Evolutionary conservation across 2,113 vertebrate genomes (phyloP).

Genomic region (Brachypteracias leptosomus): DNA sequence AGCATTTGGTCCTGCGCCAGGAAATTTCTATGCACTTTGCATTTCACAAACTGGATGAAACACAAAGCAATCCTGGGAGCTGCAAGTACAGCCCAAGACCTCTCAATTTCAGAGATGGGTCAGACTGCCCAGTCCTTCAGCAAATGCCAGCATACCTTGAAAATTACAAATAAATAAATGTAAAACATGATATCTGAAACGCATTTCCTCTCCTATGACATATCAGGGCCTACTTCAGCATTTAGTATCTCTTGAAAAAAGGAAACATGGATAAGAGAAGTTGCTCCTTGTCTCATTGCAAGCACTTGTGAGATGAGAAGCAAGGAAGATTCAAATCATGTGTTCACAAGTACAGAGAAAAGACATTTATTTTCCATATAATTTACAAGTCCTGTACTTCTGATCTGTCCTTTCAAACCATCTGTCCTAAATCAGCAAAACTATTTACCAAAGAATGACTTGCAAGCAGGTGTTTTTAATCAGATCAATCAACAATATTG

Average conservation of each 20-base stretch:
- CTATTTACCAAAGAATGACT: background rate
- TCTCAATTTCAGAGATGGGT: background rate
- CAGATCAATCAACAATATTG: background rate
- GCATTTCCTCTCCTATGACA: background rate
- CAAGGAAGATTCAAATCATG: background rate
- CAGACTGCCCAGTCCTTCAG: background rate
- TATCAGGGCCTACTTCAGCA: background rate
- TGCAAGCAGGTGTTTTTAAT: background rate
- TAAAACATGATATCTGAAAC: background rate
- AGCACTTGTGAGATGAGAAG: background rate
- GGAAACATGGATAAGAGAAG: background rate
- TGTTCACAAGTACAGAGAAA: background rate
- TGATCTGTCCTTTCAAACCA: background rate
- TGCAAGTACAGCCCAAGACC: background rate
- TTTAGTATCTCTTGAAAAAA: background rate
- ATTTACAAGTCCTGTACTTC: background rate
- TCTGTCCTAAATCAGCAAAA: background rate
- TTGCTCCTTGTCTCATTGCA: background rate
- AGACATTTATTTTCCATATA: background rate
- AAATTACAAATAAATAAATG: background rate
- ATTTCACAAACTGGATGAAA: background rate
- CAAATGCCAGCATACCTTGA: background rate
- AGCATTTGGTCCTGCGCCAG: background rate
- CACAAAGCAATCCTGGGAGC: background rate
- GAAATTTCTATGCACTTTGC: background rate